Conservation (phyloP, 2,113 vertebrate genomes). For the Microtus ochrogaster region DNA sequence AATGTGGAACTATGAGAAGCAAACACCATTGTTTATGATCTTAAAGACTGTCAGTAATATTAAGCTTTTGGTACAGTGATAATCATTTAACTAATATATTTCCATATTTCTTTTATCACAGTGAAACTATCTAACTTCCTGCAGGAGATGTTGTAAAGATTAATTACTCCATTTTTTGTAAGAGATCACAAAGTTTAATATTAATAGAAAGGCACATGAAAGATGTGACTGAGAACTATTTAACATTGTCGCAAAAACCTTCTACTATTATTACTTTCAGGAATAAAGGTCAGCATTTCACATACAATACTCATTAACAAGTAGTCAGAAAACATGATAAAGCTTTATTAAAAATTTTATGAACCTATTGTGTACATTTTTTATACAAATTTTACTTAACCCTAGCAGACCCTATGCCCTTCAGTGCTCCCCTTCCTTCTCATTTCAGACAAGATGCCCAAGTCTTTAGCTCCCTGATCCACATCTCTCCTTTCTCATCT, state of each 20-base stretch:
- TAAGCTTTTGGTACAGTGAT: slow-evolving; percentile 42
- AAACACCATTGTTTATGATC: slow-evolving; percentile 6
- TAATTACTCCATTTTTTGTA: slow-evolving; percentile 72
- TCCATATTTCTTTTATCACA: slow-evolving; percentile 63
- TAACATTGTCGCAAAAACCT: slow-evolving; percentile 22
- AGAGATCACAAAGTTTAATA: slow-evolving; percentile 73
- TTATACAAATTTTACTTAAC: slow-evolving; percentile 3
- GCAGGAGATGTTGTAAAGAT: slow-evolving; percentile 63
- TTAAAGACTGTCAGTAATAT: slow-evolving; percentile 58
- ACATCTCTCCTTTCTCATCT: background rate
- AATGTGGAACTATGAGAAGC: background rate
- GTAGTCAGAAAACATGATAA: slow-evolving; percentile 9
- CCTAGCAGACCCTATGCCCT: background rate
- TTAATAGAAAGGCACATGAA: slow-evolving; percentile 67
- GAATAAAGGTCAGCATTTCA: slow-evolving; percentile 58
- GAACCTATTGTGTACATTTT: background rate
- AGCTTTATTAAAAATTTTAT: slow-evolving; percentile 39
- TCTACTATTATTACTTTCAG: slow-evolving; percentile 40
- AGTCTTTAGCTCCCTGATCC: background rate
- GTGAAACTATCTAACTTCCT: slow-evolving; percentile 70
- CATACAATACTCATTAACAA: slow-evolving; percentile 5
- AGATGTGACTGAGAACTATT: slow-evolving; percentile 46
- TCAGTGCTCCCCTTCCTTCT: background rate
- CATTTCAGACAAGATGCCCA: background rate
- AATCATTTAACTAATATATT: slow-evolving; percentile 55